These are phyloP conservation scores for Formica selysi DNA, from an alignment of 1,140 invertebrate genomes.

Conservation along the genomic window DNA sequence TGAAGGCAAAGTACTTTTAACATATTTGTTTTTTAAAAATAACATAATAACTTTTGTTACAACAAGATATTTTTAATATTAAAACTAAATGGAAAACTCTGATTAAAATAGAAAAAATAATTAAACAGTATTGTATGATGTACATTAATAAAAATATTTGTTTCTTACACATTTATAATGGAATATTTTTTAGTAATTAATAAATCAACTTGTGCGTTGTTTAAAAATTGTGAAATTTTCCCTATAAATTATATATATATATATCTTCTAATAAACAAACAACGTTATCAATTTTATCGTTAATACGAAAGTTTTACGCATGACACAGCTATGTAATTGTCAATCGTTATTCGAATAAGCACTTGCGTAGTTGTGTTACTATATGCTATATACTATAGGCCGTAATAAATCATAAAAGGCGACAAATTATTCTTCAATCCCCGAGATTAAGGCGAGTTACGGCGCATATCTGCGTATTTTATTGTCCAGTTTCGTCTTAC, in stretches of 20 bases:
- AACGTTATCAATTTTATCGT: conserved; percentile 34
- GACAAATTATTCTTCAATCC: background rate
- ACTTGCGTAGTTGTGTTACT: background rate
- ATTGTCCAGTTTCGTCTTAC: background rate
- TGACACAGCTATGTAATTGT: background rate
- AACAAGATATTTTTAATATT: background rate
- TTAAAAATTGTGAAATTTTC: conserved; percentile 6
- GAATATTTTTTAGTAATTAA: background rate
- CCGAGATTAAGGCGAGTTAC: background rate
- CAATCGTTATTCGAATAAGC: background rate
- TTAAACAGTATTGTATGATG: background rate
- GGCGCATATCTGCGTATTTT: background rate
- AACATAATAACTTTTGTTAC: background rate
- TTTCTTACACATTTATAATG: background rate
- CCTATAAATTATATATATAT: background rate
- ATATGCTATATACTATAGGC: background rate
- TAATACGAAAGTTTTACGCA: background rate
- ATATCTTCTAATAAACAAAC: background rate
- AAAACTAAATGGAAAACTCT: background rate
- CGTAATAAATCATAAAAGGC: background rate
- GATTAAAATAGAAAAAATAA: background rate
- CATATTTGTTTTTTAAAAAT: background rate
- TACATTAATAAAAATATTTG: background rate
- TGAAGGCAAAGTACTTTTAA: background rate
- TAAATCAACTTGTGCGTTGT: background rate